Conservation (phyloP, 2,888 invertebrate genomes). For the Lasioglossum calceatum region DNA sequence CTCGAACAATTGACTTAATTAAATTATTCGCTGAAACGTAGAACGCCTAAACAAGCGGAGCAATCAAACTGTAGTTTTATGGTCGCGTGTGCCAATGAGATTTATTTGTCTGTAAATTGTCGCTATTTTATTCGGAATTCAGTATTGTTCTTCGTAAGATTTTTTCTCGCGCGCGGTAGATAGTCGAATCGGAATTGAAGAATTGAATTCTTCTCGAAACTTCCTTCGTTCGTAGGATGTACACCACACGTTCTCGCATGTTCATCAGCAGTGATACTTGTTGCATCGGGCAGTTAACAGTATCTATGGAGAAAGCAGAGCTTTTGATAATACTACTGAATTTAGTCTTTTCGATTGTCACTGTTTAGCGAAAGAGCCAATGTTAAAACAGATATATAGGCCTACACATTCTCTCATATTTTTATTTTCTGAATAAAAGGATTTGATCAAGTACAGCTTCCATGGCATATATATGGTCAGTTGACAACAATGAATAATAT, state of each 20-base stretch:
- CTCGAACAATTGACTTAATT: slow-evolving; percentile 53
- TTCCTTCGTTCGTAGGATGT: slow-evolving; percentile 27
- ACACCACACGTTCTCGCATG: slow-evolving; percentile 29
- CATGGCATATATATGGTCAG: slow-evolving; percentile 19
- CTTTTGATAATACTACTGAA: slow-evolving; percentile 36
- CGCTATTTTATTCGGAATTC: slow-evolving; percentile 53
- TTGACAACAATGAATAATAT: slow-evolving; percentile 21
- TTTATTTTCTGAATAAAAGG: slow-evolving; percentile 71
- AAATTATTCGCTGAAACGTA: slow-evolving; percentile 45
- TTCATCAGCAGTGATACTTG: slow-evolving; percentile 31
- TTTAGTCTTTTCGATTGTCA: slow-evolving; percentile 44
- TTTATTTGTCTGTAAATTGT: slow-evolving; percentile 46
- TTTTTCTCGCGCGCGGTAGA: slow-evolving; percentile 27
- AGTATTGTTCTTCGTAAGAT: slow-evolving; percentile 40
- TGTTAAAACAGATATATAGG: slow-evolving; percentile 58
- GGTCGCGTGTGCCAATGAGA: slow-evolving; percentile 64
- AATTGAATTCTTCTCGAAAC: slow-evolving; percentile 16
- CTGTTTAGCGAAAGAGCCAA: slow-evolving; percentile 35
- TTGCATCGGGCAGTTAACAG: slow-evolving; percentile 49
- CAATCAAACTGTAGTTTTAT: slow-evolving; percentile 42
- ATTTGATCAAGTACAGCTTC: slow-evolving; percentile 36
- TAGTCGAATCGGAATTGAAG: slow-evolving; percentile 27
- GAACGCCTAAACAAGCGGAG: slow-evolving; percentile 49
- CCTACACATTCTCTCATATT: slow-evolving; percentile 69
- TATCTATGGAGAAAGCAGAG: slow-evolving; percentile 16